Base-by-base conservation (phyloP, 2,888 invertebrate genomes). In the Lasioglossum malachurum region DNA sequence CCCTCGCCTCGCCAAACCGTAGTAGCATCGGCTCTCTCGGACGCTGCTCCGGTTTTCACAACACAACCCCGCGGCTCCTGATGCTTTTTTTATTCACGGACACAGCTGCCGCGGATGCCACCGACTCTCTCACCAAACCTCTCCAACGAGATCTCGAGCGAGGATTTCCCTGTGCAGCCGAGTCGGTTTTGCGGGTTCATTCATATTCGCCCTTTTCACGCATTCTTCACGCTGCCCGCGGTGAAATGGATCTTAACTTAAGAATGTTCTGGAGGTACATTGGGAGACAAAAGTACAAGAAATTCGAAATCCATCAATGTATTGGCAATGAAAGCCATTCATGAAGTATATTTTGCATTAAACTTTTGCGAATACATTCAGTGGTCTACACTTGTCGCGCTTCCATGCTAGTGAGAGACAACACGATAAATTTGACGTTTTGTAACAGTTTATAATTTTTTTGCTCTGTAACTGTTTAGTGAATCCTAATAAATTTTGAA, bases 11-110 rank as follows among this genome's bases (percentile, higher is more conserved):
- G 49, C 49, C 49, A 23, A 53, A 23, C 49, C 23, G 23, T 53
- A 53, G 53, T 23, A 53, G 53, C 23, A n/a, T 53, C 53, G 53
- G 23, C n/a, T n/a, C 53, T 67, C 69, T 49, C 84, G 82, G 78
- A 31, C 60, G 78, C 87, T 83, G 83, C 76, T 80, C 82, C 44
- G 78, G 77, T 85, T 79, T 88, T 38, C 78, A 49, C 80, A 73
- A 87, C 69, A 81, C 74, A 74, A 77, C 64, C 64, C 64, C 64
- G 64, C 49, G 38, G 46, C 60, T 64, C 16, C 71, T 57, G 41
- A 80, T 79, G 87, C 87, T 87, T 87, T 87, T 87, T 87, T 87
- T 87, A 87, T 87, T 87, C 87, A 87, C 87, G 87, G 87, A 87
- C 87, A 87, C 86, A 82, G 87, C 82, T 86, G 78, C 75, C 87